Evolutionary conservation across 2,888 invertebrate species (phyloP).

Genomic region (Leptogaster cylindrica): DNA sequence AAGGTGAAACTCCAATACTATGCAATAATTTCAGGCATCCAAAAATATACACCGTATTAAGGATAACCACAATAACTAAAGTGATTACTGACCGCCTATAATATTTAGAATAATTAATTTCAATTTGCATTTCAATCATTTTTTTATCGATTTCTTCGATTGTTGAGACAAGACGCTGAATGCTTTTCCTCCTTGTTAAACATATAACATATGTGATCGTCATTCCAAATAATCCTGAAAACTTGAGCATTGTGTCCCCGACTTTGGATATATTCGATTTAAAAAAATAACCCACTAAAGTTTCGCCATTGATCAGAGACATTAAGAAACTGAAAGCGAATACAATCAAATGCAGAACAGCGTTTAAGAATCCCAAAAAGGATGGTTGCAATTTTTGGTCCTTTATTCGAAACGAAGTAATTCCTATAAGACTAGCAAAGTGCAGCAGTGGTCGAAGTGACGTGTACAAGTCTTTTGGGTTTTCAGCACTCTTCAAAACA

Average conservation of each 20-base stretch:
- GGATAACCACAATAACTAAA: constrained; percentile 50
- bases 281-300: constrained; percentile 58
- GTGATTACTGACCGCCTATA: constrained; percentile 53
- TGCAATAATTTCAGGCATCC: constrained; percentile 50
- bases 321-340: constrained; percentile 54
- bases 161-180: constrained; percentile 54
- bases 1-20: constrained; percentile 38
- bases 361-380: too few relatives aligned
- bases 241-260: constrained; percentile 57
- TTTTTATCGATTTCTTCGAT: constrained; percentile 55
- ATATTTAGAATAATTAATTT: constrained; percentile 55
- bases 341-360: constrained; percentile 51
- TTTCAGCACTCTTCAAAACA: constrained; percentile 51
- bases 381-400: too few relatives aligned
- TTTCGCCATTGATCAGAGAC: constrained; percentile 54
- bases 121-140: constrained; percentile 54
- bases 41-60: constrained; percentile 52
- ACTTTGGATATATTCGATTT: constrained; percentile 57
- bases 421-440: constrained; percentile 55
- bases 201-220: constrained; percentile 56
- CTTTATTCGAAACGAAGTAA: constrained; percentile 57
- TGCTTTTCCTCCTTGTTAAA: constrained; percentile 53
- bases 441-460: constrained; percentile 55
- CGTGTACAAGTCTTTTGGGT: constrained; percentile 57
- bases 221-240: constrained; percentile 56